Conservation (phyloP, 2,797 vertebrate genomes). For the Pelodytes ibericus region DNA sequence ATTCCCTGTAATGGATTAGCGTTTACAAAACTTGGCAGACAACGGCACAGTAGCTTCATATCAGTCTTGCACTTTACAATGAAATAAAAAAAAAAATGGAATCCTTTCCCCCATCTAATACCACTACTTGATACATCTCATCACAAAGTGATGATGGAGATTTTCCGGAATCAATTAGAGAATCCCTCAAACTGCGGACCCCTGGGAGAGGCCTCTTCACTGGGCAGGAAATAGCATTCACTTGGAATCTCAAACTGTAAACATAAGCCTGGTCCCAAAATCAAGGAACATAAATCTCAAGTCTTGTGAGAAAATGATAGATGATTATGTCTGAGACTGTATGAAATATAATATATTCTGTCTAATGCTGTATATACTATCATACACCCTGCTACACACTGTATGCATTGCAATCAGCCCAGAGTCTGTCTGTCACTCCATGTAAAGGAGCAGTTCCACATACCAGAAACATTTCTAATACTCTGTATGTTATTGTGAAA, state of each 20-base stretch:
- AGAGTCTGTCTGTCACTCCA: too few species aligned
- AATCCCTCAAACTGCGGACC: neutral
- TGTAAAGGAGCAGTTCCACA: too few species aligned
- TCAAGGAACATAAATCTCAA: neutral
- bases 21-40: neutral
- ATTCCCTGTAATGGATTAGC: neutral
- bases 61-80: neutral
- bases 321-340: neutral
- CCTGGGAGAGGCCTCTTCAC: slow-evolving; percentile 12
- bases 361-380: neutral
- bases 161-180: slow-evolving; percentile 44
- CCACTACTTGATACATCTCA: neutral
- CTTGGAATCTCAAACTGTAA: neutral
- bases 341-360: neutral
- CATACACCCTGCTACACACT: neutral
- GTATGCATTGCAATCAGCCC: too few species aligned
- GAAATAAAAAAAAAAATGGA: neutral
- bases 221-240: slow-evolving; percentile 31
- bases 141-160: slow-evolving; percentile 23
- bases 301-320: neutral
- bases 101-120: neutral
- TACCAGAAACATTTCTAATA: too few species aligned
- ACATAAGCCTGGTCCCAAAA: neutral
- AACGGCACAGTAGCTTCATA: neutral
- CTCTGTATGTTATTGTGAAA: too few species aligned